These are phyloP conservation scores for Cremastobaeus sp. DNA, from an alignment of 2,888 invertebrate genomes.

Conservation along the genomic window DNA sequence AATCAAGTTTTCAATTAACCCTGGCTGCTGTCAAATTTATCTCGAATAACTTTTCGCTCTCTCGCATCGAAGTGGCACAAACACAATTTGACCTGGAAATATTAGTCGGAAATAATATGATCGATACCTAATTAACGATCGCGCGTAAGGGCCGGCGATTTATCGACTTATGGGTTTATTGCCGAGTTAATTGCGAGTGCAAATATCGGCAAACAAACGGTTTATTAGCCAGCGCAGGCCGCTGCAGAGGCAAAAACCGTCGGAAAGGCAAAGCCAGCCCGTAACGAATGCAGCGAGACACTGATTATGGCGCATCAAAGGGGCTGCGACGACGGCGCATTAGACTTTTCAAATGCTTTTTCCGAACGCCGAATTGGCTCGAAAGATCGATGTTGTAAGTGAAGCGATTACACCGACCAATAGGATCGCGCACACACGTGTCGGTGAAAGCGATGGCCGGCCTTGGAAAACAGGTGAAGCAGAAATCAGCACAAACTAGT, in stretches of 20 bases:
- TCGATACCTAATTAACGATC: no score
- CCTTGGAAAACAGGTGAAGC: slow-evolving; percentile 57
- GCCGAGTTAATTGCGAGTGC: no score
- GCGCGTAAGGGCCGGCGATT: no score
- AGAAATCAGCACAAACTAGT: slow-evolving; percentile 61
- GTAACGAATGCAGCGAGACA: slow-evolving; percentile 53
- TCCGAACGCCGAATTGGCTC: slow-evolving; percentile 11
- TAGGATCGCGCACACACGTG: background rate
- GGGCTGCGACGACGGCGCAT: slow-evolving; percentile 10
- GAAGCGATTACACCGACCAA: background rate
- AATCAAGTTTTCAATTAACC: slow-evolving; percentile 6
- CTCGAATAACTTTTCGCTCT: no score
- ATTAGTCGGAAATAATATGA: no score
- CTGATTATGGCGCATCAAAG: slow-evolving; percentile 49
- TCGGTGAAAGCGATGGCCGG: slow-evolving; percentile 8
- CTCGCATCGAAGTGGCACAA: no score
- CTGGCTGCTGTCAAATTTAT: background rate
- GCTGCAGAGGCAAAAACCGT: slow-evolving; percentile 8
- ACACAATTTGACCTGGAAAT: no score
- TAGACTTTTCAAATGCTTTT: slow-evolving; percentile 55
- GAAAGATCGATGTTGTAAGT: background rate
- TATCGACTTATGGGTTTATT: no score
- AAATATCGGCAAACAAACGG: no score
- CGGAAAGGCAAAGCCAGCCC: slow-evolving; percentile 28
- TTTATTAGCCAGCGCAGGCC: no score